A percentile compares a stretch with the other conserved stretches of the same genome.
Conservation (phyloP, 2,888 invertebrate species). For the Dusona sp. region DNA sequence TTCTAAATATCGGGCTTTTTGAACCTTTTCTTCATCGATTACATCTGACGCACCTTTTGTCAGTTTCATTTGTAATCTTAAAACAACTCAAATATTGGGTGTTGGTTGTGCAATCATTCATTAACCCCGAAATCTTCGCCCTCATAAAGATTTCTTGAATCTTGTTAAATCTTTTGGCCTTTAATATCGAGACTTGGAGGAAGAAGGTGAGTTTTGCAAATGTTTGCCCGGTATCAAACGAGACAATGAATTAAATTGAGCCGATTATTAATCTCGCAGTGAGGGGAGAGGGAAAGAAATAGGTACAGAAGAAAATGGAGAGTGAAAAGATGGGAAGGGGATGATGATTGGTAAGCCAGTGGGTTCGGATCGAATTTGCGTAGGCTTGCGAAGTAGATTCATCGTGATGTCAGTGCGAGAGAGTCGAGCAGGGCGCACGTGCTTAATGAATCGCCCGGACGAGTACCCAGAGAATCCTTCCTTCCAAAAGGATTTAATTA, state of each 20-base stretch:
- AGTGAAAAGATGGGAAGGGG: conserved; percentile 63
- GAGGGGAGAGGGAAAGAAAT: conserved; percentile 46
- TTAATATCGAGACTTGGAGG: not conserved
- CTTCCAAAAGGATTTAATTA: conserved; percentile 70
- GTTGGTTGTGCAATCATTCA: conserved; percentile 13
- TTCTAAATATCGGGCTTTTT: not conserved
- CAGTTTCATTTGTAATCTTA: not conserved
- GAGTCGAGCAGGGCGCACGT: conserved; percentile 19
- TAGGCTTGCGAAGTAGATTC: conserved; percentile 59
- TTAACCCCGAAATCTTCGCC: not conserved
- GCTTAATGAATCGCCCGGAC: conserved; percentile 65
- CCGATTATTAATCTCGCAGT: conserved; percentile 68
- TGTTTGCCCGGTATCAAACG: conserved; percentile 58
- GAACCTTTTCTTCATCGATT: not conserved
- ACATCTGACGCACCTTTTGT: not conserved
- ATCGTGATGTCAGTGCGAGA: conserved; percentile 60
- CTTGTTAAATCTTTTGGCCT: conserved; percentile 17
- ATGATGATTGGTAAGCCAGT: conserved; percentile 25
- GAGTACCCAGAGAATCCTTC: conserved; percentile 56
- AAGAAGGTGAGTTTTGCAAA: conserved; percentile 46
- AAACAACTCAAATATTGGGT: not conserved
- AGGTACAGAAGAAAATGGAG: conserved; percentile 37
- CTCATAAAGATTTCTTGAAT: conserved; percentile 37
- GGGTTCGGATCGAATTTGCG: conserved; percentile 56
- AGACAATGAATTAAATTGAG: conserved; percentile 67